Evolutionary conservation across 2,888 invertebrate genomes (phyloP).

Genomic region (Sesia bembeciformis): DNA sequence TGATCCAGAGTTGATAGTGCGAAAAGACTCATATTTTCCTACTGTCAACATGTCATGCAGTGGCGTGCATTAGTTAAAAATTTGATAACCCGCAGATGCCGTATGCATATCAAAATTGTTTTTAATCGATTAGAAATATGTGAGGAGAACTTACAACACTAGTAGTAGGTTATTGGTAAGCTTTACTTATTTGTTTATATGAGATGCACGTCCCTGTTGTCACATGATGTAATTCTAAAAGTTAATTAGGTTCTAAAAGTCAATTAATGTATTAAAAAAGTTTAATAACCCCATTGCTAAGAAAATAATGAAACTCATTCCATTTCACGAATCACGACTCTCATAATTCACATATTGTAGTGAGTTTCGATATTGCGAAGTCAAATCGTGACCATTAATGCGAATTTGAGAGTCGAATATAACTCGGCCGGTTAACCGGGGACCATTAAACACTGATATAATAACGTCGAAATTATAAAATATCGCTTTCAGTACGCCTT

Average conservation of each 20-base stretch:
- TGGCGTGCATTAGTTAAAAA: no score
- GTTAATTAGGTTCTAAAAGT: neutral
- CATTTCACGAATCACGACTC: constrained; percentile 26
- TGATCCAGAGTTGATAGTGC: no score
- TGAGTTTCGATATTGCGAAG: constrained; percentile 31
- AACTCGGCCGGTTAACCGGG: constrained; percentile 34
- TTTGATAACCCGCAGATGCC: no score
- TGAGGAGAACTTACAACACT: neutral
- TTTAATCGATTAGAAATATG: neutral
- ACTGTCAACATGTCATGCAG: no score
- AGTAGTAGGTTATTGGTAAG: neutral
- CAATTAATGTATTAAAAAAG: neutral
- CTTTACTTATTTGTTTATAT: neutral
- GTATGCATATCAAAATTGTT: neutral
- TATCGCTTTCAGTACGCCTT: constrained; percentile 47
- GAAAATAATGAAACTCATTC: constrained; percentile 7
- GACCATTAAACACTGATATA: constrained; percentile 45
- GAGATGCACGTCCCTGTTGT: no score
- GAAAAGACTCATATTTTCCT: no score
- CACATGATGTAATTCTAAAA: neutral
- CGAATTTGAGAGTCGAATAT: constrained; percentile 29
- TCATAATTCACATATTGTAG: constrained; percentile 29
- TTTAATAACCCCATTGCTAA: neutral
- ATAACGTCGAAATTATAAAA: constrained; percentile 52
- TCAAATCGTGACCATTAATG: constrained; percentile 30